Evolutionary conservation across 2,113 vertebrate genomes (phyloP).

Genomic region (Eulemur macaco): DNA sequence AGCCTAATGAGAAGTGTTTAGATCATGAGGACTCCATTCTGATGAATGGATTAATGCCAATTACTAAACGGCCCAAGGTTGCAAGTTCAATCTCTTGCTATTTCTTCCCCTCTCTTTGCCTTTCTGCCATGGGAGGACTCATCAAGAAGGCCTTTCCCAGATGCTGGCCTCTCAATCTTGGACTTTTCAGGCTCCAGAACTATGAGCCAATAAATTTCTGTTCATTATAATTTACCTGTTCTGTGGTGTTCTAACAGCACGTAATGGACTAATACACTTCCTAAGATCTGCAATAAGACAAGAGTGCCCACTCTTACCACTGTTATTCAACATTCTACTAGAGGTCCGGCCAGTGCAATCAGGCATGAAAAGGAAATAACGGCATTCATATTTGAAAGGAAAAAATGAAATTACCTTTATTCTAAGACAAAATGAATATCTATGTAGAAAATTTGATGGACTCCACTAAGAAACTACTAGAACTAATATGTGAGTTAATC

Average conservation of each 20-base stretch:
- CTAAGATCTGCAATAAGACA: neutral
- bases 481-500: neutral
- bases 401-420: neutral
- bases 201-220: neutral
- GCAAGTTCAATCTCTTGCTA: neutral
- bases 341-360: neutral
- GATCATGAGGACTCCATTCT: neutral
- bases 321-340: neutral
- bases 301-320: neutral
- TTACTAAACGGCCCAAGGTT: neutral
- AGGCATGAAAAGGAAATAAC: neutral
- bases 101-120: neutral
- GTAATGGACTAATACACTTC: neutral
- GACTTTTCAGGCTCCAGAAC: neutral
- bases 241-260: neutral
- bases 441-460: neutral
- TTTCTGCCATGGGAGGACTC: neutral
- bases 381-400: neutral
- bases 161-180: neutral
- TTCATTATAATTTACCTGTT: neutral
- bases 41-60: neutral
- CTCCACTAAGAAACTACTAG: neutral
- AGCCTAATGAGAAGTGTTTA: neutral
- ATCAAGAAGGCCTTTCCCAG: neutral
- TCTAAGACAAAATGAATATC: neutral